Evolutionary conservation across 2,113 vertebrate genomes (phyloP).

Genomic region (Oryctolagus cuniculus): mOryCun1.1 NC_091439.1:54943501-54944000

Average conservation of each 20-base stretch:
- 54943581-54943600: not conserved
- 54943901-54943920: too few relatives aligned
- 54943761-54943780: not conserved
- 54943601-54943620: not conserved
- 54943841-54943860: not conserved
- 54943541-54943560: not conserved
- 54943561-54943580: not conserved
- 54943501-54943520: not conserved
- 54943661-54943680: not conserved
- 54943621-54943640: not conserved
- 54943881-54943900: too few relatives aligned
- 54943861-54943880: too few relatives aligned
- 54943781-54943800: not conserved
- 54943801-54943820: not conserved
- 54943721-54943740: not conserved
- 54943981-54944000: too few relatives aligned
- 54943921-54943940: too few relatives aligned
- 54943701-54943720: not conserved
- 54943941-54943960: too few relatives aligned
- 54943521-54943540: constrained; percentile 20
- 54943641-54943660: not conserved
- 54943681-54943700: not conserved
- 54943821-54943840: not conserved
- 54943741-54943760: not conserved
- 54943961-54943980: too few relatives aligned